Evolutionary conservation across 2,797 vertebrate species (phyloP), one percentile per base, ranked within the genome.

Genomic region (Coregonus sp.): DNA sequence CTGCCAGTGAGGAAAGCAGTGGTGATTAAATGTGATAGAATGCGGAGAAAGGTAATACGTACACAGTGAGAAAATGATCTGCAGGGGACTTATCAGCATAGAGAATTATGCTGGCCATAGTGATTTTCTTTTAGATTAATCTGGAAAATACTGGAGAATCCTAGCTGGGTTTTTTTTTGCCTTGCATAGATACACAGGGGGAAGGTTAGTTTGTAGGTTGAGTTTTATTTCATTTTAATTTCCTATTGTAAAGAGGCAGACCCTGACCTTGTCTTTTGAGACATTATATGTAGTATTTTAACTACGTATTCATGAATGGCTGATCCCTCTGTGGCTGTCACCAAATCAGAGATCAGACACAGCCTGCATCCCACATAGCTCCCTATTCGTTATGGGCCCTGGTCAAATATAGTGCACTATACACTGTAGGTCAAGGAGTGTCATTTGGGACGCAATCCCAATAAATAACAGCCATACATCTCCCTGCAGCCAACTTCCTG

Each of bases 21-120:
- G 81, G 81, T 93, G 92, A 94, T 93, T 93, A 85, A 87, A 93
- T 93, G 90, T 91, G 91, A 94, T 93, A 86, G 92, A 87, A 86
- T 81, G 81, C 56, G 73, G 89, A 83, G 81, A 88, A 90, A 90
- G 77, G 79, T 78, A 92, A 88, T 91, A 89, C 93, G 85, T 92
- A 83, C 86, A 86, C 25, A 74, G 79, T 31, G 1, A 82, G 82
- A 79, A 90, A 91, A 94, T 91, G 89, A 91, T 93, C 88, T 88
- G 83, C 82, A 79, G 81, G 84, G 40, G 40, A 11, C 40, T 12
- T 11, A 12, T 47, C 9, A 47, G 87, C 85, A 83, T 75, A 86
- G 89, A 2, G 40, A 47, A 11, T 47, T 12, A 2, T 47, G 40
- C 3, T 92, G 89, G 86, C 86, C 89, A 84, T 86, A 87, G 89